Percentiles rank a stretch among this genome's conserved stretches.
These are phyloP conservation scores for Tachuris rubrigastra DNA, from an alignment of 2,113 vertebrate genomes.

Conservation along the genomic window DNA sequence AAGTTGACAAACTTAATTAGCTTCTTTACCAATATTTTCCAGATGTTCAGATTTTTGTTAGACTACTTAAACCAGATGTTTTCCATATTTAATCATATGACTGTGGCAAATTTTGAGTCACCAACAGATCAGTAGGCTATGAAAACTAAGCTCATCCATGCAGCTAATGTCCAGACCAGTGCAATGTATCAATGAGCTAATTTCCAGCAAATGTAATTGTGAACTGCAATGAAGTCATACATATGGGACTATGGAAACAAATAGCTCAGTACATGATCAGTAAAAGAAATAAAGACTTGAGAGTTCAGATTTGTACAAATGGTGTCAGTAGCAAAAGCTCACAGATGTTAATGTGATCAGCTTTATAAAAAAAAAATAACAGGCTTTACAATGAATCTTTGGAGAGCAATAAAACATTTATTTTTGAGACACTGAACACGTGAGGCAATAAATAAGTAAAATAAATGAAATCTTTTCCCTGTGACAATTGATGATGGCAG, in stretches of 20 bases:
- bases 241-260: not conserved
- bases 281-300: not conserved
- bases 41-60: slow-evolving; percentile 68
- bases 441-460: not conserved
- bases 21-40: slow-evolving; percentile 76
- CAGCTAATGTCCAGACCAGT: not conserved
- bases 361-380: not conserved
- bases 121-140: not conserved
- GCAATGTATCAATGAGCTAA: not conserved
- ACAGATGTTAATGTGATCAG: not conserved
- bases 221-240: not conserved
- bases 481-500: not conserved
- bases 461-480: not conserved
- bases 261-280: not conserved
- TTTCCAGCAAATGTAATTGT: not conserved
- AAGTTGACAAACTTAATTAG: slow-evolving; percentile 76
- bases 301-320: not conserved
- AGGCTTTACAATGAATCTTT: not conserved
- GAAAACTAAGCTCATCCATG: not conserved
- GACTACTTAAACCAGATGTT: slow-evolving; percentile 65
- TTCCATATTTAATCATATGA: slow-evolving; percentile 62
- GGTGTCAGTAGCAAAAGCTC: not conserved
- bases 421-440: not conserved
- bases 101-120: slow-evolving; percentile 14
- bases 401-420: not conserved